These are phyloP conservation scores for Oscarella lobularis DNA, from an alignment of 37 sponge, comb jelly and placozoan genomes.

Conservation along the genomic window DNA sequence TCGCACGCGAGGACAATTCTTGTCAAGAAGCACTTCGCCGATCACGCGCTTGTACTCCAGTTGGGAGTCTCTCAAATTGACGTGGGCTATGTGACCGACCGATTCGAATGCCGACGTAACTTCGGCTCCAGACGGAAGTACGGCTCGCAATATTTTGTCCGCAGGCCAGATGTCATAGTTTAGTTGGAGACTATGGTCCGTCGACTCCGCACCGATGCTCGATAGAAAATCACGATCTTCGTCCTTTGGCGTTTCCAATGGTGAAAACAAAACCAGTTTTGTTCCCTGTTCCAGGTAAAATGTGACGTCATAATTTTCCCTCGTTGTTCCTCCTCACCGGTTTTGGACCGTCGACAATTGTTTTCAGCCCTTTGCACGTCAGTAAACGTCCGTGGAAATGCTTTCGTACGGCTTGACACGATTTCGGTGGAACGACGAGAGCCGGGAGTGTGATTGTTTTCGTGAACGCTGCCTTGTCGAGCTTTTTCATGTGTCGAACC, in stretches of 20 bases:
- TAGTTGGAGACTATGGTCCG: neutral
- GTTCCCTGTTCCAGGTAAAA: too few relatives aligned
- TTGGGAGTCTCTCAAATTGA: conserved; percentile 65
- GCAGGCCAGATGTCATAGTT: neutral
- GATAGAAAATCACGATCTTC: neutral
- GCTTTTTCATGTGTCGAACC: conserved; percentile 47
- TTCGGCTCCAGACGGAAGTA: neutral
- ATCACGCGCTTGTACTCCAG: conserved; percentile 75
- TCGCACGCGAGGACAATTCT: conserved; percentile 36
- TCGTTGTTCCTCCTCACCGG: too few relatives aligned
- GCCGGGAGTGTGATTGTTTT: conserved; percentile 41
- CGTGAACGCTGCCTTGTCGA: conserved; percentile 42
- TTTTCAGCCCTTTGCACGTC: neutral
- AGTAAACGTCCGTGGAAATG: neutral
- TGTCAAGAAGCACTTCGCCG: conserved; percentile 83
- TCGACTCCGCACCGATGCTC: neutral
- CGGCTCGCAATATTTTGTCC: neutral
- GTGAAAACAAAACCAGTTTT: neutral
- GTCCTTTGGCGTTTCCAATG: neutral
- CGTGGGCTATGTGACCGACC: conserved; percentile 93
- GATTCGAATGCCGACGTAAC: conserved; percentile 47
- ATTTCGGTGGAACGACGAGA: conserved; percentile 6
- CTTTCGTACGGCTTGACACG: neutral
- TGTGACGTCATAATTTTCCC: too few relatives aligned
- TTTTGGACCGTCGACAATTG: too few relatives aligned